These are phyloP conservation scores for Sialia sialis DNA, from an alignment of 2,113 vertebrate species.

Conservation along the genomic window DNA sequence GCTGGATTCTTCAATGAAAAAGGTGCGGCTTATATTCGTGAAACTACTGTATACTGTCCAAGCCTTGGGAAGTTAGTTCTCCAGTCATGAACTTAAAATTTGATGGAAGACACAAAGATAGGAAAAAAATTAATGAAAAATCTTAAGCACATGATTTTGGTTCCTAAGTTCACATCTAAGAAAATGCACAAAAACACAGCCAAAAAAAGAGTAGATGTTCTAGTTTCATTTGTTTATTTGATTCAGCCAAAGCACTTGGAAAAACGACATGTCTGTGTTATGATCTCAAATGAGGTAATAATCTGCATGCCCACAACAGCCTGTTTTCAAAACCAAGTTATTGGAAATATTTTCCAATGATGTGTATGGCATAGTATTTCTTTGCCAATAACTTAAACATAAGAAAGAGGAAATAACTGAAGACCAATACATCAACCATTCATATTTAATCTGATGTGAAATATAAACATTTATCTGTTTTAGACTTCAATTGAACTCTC, in stretches of 20 bases:
- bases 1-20: too few relatives aligned
- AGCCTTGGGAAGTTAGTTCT: not conserved
- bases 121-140: not conserved
- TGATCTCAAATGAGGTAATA: not conserved
- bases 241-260: not conserved
- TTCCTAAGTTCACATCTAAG: not conserved
- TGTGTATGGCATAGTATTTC: not conserved
- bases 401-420: accelerated
- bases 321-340: not conserved
- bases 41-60: not conserved
- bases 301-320: not conserved
- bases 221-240: not conserved
- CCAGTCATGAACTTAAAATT: not conserved
- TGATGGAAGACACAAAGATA: not conserved
- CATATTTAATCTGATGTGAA: not conserved
- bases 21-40: too few relatives aligned
- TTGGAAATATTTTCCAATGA: not conserved
- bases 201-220: not conserved
- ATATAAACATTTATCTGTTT: not conserved
- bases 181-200: not conserved
- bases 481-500: not conserved
- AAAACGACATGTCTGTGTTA: not conserved
- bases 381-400: not conserved
- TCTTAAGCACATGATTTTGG: not conserved
- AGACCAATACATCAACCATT: not conserved